Evolutionary conservation across 2,888 invertebrate genomes (phyloP).

Genomic region (Philonicus albiceps): DNA sequence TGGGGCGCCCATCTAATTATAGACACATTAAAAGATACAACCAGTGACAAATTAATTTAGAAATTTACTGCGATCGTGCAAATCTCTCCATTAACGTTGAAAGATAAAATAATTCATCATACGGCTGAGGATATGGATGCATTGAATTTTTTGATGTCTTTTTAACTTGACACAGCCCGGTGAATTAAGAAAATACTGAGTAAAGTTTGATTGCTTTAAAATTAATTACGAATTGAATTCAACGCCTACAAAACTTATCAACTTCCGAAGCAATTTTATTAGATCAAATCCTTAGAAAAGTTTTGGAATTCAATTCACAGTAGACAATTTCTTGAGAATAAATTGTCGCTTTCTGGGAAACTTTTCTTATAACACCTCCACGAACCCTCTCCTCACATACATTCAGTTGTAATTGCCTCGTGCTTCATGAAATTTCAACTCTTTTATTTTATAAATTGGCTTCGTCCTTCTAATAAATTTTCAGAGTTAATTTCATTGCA

Average conservation of each 20-base stretch:
- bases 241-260: background rate
- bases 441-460: conserved; percentile 15
- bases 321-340: background rate
- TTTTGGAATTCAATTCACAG: background rate
- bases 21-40: background rate
- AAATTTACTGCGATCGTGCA: conserved; percentile 1
- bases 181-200: background rate
- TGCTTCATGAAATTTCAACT: background rate
- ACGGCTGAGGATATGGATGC: background rate
- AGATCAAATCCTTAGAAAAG: background rate
- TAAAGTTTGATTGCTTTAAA: background rate
- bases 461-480: conserved; percentile 11
- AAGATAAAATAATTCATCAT: background rate
- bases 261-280: background rate
- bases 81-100: background rate
- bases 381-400: background rate
- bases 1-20: conserved; percentile 28
- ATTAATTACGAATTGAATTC: background rate
- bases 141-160: background rate
- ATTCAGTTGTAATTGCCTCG: background rate
- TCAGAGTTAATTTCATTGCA: conserved; percentile 28
- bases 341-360: background rate
- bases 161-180: background rate
- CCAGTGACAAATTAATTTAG: conserved; percentile 17
- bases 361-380: background rate